phyloP scores from a whole-genome alignment of 2,888 invertebrate species.

The Stenurella melanura region DNA sequence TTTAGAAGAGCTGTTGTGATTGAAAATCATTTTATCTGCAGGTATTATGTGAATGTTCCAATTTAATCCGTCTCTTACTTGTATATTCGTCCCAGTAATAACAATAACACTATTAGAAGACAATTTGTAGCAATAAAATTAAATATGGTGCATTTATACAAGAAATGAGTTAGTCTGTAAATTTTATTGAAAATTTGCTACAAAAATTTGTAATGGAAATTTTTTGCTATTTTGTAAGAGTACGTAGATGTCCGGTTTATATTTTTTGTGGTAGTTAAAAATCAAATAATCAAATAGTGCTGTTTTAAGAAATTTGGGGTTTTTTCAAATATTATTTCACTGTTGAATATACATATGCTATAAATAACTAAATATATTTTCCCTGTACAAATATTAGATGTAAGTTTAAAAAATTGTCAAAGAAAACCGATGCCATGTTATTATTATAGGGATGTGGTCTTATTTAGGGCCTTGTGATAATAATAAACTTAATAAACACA shows the following conservation, averaged over 20 bases:
- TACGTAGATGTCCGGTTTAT: neutral
- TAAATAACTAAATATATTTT: constrained; percentile 40
- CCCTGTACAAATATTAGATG: constrained; percentile 46
- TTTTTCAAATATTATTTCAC: constrained; percentile 21
- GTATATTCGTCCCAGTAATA: constrained; percentile 61
- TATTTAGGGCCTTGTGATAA: constrained; percentile 57
- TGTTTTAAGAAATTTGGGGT: constrained; percentile 28
- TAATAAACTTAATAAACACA: constrained; percentile 50
- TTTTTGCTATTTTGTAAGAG: neutral
- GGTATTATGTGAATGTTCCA: constrained; percentile 56
- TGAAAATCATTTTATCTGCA: constrained; percentile 47
- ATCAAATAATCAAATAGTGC: constrained; percentile 17
- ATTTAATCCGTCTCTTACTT: constrained; percentile 61
- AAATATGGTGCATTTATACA: constrained; percentile 14
- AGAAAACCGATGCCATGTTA: constrained; percentile 48
- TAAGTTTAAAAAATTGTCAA: constrained; percentile 39
- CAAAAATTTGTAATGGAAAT: neutral
- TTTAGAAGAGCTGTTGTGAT: constrained; percentile 57
- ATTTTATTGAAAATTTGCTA: constrained; percentile 18
- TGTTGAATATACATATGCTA: constrained; percentile 28
- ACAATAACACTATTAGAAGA: constrained; percentile 55
- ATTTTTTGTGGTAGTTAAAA: neutral
- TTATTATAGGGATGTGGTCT: constrained; percentile 56
- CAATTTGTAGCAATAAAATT: constrained; percentile 35
- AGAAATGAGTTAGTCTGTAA: constrained; percentile 13